Base-by-base conservation (phyloP, 2,888 invertebrate species). In the Clanis bilineata region DNA sequence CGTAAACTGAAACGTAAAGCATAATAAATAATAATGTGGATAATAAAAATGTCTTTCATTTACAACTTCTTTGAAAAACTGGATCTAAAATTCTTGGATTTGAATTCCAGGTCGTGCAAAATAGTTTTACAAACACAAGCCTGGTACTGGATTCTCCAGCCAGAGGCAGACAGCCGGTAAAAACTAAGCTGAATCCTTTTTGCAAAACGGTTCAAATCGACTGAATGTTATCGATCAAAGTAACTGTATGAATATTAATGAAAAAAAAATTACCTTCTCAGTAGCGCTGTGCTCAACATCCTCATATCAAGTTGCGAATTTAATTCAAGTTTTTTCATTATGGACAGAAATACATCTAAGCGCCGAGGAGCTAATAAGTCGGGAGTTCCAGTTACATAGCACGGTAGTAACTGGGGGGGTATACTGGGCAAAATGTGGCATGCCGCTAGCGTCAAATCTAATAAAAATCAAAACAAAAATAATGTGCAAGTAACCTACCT, bases 281-380 rank as follows among this genome's bases (percentile, higher is more conserved):
- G 77, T 65, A 95, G 77, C 6, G 93, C 88, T 12, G 93, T 87
- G 59, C 93, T 90, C 51, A 95, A 82, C 61, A 92, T 76, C 72
- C 94, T 88, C 74, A 94, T 86, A 70, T 95, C 92, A 5, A 93
- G 83, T 65, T 89, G 90, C 1, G 88, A 85, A 43, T 91, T 85
- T 58, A 82, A 77, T 76, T 96, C 95, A 59, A 95, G 79, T 81
- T 94, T 95, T 68, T 93, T 90, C 36, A 95, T 69, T 10, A 95
- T 78, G 58, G 95, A 95, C 22, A 95, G 82, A 58, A 94, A 85
- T 0, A 94, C 87, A 65, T 93, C 93, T 3, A 95, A 79, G 18
- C 94, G 93, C 62, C 93, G 83, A 0, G 95, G 95, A 25, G 94
- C 90, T 51, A 84, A 82, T 21, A 89, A 72, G 32, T 82, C 71